Conservation (phyloP, 2,888 invertebrate genomes). For the Plebejus argus region DNA sequence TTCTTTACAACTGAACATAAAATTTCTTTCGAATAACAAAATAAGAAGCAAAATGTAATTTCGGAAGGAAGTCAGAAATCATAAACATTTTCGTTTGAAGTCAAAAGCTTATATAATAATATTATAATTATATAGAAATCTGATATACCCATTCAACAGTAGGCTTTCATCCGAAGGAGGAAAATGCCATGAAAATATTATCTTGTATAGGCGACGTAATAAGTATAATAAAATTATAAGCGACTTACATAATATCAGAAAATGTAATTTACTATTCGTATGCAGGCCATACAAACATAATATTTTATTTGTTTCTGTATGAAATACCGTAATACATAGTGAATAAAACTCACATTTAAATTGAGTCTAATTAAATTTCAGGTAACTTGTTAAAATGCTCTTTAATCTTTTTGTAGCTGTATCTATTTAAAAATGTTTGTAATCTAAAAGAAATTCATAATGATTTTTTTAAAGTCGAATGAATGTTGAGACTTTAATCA, state of each 20-base stretch:
- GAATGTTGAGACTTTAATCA: background rate
- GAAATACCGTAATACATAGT: too few species aligned
- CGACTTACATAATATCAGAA: background rate
- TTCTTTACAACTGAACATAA: too few species aligned
- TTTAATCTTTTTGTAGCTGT: too few species aligned
- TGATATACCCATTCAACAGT: background rate
- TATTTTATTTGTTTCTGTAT: background rate
- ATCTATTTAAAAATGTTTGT: too few species aligned
- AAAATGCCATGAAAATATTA: background rate
- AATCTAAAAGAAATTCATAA: too few species aligned
- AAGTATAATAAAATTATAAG: background rate
- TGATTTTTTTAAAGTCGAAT: background rate
- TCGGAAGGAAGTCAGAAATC: background rate
- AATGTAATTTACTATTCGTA: background rate
- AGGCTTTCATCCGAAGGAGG: background rate
- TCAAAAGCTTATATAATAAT: conserved; percentile 6
- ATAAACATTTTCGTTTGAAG: background rate
- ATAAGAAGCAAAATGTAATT: background rate
- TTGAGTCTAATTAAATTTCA: too few species aligned
- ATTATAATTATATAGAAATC: background rate
- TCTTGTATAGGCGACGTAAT: background rate
- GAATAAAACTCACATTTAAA: too few species aligned
- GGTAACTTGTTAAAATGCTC: too few species aligned
- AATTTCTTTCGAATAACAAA: too few species aligned
- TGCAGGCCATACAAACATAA: background rate